phyloP scores from a whole-genome alignment of 2,113 vertebrate species.

The Nettapus auritus region DNA sequence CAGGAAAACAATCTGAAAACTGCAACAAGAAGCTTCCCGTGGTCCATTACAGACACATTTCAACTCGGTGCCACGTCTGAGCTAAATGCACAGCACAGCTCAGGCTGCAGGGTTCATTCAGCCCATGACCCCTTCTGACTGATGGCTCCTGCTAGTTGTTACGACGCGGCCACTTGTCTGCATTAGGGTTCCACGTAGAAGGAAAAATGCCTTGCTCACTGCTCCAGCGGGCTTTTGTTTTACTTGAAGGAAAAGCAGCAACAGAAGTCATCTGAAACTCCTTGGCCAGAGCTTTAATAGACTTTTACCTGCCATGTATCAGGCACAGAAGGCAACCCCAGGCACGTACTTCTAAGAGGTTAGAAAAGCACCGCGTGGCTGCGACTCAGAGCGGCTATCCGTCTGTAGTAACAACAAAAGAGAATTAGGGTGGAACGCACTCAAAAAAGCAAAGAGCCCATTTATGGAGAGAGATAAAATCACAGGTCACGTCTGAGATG shows the following conservation, averaged over 20 bases:
- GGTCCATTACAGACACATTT: accelerated
- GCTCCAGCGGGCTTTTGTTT: background rate
- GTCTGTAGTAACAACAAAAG: background rate
- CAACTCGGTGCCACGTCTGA: accelerated
- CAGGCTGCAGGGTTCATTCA: background rate
- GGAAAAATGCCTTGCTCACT: background rate
- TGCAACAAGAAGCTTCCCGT: background rate
- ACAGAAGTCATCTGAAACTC: background rate
- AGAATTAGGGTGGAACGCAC: background rate
- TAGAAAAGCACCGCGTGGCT: background rate
- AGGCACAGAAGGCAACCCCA: background rate
- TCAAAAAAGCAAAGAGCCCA: background rate
- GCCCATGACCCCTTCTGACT: accelerated
- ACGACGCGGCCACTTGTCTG: accelerated
- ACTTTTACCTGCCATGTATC: background rate
- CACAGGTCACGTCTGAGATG: background rate
- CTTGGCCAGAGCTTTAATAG: background rate
- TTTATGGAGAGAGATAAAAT: background rate
- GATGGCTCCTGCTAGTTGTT: background rate
- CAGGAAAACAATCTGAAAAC: background rate
- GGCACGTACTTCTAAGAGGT: background rate
- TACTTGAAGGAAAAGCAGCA: background rate
- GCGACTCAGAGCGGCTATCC: background rate
- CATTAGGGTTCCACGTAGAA: background rate
- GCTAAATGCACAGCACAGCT: accelerated